Conservation (phyloP, 2,888 invertebrate genomes). For the Dolichopus griseipennis region DNA sequence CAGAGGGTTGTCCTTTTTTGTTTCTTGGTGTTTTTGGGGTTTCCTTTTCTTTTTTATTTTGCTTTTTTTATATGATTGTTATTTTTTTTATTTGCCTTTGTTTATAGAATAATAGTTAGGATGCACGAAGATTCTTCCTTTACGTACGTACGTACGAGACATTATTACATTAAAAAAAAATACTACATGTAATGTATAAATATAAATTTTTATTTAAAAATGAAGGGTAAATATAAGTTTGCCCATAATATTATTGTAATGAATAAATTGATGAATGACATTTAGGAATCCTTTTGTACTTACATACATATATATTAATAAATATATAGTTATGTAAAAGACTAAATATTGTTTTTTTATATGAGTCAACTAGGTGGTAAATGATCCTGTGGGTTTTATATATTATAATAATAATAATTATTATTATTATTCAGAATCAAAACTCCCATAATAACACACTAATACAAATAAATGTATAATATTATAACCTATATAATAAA, state of each 20-base stretch:
- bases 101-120: not conserved
- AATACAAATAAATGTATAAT: no score
- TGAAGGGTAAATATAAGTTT: slow-evolving; percentile 43
- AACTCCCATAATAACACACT: not conserved
- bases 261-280: slow-evolving; percentile 44
- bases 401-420: no score
- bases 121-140: not conserved
- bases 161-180: no score
- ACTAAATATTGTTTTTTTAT: no score
- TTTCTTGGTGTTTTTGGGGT: not conserved
- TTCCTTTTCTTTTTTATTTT: not conserved
- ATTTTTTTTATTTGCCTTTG: not conserved
- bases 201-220: not conserved
- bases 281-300: slow-evolving; percentile 18
- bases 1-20: not conserved
- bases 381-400: not conserved
- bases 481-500: no score
- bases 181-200: no score
- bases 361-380: no score
- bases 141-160: no score
- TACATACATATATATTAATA: not conserved
- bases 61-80: no score
- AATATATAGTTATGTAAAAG: no score
- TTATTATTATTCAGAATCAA: not conserved
- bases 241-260: slow-evolving; percentile 43